Conservation (phyloP, 2,888 invertebrate genomes). For the Eupithecia abbreviata region DNA sequence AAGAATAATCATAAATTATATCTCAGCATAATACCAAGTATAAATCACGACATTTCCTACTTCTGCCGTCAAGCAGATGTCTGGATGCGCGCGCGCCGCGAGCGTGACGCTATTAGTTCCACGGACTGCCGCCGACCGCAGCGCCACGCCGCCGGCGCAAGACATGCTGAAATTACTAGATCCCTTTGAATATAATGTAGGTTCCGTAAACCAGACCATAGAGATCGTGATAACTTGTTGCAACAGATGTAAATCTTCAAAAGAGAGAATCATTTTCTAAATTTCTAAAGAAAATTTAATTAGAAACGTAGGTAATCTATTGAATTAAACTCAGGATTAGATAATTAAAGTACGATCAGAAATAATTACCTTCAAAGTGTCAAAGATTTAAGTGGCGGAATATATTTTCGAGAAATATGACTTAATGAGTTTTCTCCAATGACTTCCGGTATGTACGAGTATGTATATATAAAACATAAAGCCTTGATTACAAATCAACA, state of each 20-base stretch:
- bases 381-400: slow-evolving; percentile 10
- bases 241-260: background rate
- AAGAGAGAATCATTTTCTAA: slow-evolving; percentile 11
- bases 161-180: slow-evolving; percentile 35
- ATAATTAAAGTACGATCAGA: slow-evolving; percentile 6
- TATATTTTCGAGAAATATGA: slow-evolving; percentile 16
- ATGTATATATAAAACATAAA: slow-evolving; percentile 1
- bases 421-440: slow-evolving; percentile 11
- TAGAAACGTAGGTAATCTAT: slow-evolving; percentile 5
- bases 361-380: slow-evolving; percentile 9
- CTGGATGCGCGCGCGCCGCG: slow-evolving; percentile 45
- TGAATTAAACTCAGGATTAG: slow-evolving; percentile 10
- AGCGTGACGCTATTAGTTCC: slow-evolving; percentile 67
- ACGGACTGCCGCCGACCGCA: slow-evolving; percentile 56
- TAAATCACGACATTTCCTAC: slow-evolving; percentile 40
- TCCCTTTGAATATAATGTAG: slow-evolving; percentile 32
- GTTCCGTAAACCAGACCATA: slow-evolving; percentile 14
- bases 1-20: slow-evolving; percentile 37
- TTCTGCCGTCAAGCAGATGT: slow-evolving; percentile 37
- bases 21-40: slow-evolving; percentile 28
- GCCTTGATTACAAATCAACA: background rate
- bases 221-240: slow-evolving; percentile 8
- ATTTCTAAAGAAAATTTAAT: slow-evolving; percentile 18
- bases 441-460: slow-evolving; percentile 7
- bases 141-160: slow-evolving; percentile 51